Evolutionary conservation across 2,888 invertebrate genomes (phyloP), one percentile per base, ranked within the genome.

Genomic region (Ophion obscuratus): DNA sequence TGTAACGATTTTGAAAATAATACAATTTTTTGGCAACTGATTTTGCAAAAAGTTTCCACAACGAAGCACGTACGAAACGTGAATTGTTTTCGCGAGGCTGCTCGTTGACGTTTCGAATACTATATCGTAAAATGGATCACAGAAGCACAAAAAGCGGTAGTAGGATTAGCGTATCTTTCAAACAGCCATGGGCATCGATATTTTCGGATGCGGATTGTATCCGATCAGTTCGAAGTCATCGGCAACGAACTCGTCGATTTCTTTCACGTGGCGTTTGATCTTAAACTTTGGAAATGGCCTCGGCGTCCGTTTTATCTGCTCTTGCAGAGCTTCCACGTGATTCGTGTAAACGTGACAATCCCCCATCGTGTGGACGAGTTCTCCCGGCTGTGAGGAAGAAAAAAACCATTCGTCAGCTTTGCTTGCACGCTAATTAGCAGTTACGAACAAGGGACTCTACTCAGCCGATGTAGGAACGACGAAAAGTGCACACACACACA

Each of bases 281-380:
- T 95, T 95, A 75, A 99, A 94, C 84, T 95, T 97, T 0, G 99
- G 99, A 92, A 99, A 99, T 11, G 96, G 95, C 76, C 95, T 95
- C 0, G 99, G 99, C 78, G 95, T 95, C 76, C 99, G 96, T 90
- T 95, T 94, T 31, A 99, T 90, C 94, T 99, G 99, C 89, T 96
- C 96, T 91, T 97, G 95, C 1, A 99, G 94, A 0, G 98, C 97
- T 78, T 97, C 97, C 36, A 98, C 95, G 92, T 99, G 99, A 93
- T 98, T 99, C 11, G 96, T 94, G 93, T 99, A 99, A 0, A 99
- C 96, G 94, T 99, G 99, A 62, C 98, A 97, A 94, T 99, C 99
- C 14, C 99, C 99, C 88, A 99, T 95, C 0, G 98, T 97, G 94
- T 99, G 99, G 2, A 99, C 95, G 92, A 99, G 98, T 88, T 99